Conservation (phyloP, 2,888 invertebrate species). For the Argyra leucocephala region DNA sequence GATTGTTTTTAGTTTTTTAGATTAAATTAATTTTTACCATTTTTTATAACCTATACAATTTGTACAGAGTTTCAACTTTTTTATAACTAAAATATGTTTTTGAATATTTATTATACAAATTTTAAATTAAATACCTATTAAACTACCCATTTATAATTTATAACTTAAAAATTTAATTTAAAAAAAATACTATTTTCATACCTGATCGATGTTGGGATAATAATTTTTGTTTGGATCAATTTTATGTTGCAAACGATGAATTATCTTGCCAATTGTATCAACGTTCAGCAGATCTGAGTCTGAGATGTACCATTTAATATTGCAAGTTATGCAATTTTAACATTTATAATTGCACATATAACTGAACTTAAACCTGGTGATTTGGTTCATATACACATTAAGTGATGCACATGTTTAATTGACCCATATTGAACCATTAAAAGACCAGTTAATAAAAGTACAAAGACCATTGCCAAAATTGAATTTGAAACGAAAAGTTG, state of each 20-base stretch:
- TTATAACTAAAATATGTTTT: no score
- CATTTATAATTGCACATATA: slow-evolving; percentile 91
- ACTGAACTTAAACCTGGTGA: slow-evolving; percentile 87
- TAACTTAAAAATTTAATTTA: no score
- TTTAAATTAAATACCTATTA: no score
- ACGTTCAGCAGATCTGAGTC: slow-evolving; percentile 92
- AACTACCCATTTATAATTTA: no score
- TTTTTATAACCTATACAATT: no score
- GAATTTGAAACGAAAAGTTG: slow-evolving; percentile 61
- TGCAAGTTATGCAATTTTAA: slow-evolving; percentile 88
- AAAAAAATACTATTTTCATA: no score
- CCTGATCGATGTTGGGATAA: no score
- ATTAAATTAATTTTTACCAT: no score
- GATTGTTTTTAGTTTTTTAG: no score
- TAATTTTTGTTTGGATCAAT: slow-evolving; percentile 86
- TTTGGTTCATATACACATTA: slow-evolving; percentile 81
- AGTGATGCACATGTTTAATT: slow-evolving; percentile 93
- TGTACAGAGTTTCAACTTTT: no score
- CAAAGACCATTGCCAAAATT: slow-evolving; percentile 79
- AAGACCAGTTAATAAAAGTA: slow-evolving; percentile 65
- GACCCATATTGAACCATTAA: slow-evolving; percentile 77
- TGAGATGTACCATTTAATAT: slow-evolving; percentile 99
- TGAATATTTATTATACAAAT: no score
- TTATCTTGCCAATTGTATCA: slow-evolving; percentile 90
- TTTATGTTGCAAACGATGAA: slow-evolving; percentile 75